Base-by-base conservation (phyloP, 2,113 vertebrate genomes). In the Sylvilagus bachmani region DNA sequence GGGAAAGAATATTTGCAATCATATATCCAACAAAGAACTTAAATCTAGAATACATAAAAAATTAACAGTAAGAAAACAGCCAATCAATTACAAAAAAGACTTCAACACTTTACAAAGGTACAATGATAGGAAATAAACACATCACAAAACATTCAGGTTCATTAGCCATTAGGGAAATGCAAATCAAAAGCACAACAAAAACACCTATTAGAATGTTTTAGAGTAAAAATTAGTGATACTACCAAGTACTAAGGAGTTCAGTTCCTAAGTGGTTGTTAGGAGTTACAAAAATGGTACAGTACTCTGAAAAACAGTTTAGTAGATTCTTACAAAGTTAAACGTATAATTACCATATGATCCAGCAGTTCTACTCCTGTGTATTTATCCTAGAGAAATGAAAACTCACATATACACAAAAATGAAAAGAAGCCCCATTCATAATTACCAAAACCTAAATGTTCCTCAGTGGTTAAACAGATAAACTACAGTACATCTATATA, bases 121-220 rank as follows among this genome's bases (percentile, higher is more conserved):
- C n/a, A 80, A 90, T 81, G 61, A 61, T 89, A n/a, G 12, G 58
- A 89, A 79, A 89, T 61, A 86, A 69, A 12, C 79, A 64, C 33
- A 55, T 61, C 14, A 74, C 73, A 82, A 55, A 67, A 75, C 6
- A 4, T 82, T 86, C 8, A n/a, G 7, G 31, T 36, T 86, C 11
- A 17, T 86, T 86, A 81, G 38, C 10, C 51, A 62, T n/a, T 75
- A 69, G 27, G 33, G 61, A 90, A 95, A 86, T n/a, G 17, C 4
- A 77, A 77, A 91, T 86, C 77, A 90, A 81, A 86, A 70, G 69
- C n/a, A 93, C 21, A 70, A 53, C 22, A 21, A 86, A 62, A 94
- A 61, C 1, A 87, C 17, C 12, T 33, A 82, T 78, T 71, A 70
- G 70, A 91, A 91, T 58, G 62, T 5, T 21, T 38, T 69, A 7